These are phyloP conservation scores for Metopia argyrocephala DNA, from an alignment of 2,888 invertebrate genomes.

Conservation along the genomic window DNA sequence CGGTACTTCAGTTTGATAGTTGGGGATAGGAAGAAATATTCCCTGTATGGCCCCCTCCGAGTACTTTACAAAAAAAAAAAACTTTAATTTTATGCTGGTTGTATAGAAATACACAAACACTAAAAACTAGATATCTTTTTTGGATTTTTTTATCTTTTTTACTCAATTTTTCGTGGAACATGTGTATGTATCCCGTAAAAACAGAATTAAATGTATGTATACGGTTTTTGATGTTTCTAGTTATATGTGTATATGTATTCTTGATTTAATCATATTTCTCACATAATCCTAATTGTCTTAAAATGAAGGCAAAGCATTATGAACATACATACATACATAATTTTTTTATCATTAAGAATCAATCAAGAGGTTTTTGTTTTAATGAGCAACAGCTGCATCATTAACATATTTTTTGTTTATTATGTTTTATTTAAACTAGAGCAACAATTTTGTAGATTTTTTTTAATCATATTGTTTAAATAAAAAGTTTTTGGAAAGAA, in stretches of 20 bases:
- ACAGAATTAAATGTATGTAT: no score
- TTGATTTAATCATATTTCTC: slow-evolving; percentile 37
- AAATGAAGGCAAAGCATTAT: neutral
- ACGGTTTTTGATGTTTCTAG: slow-evolving; percentile 39
- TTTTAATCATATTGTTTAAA: neutral
- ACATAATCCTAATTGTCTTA: slow-evolving; percentile 47
- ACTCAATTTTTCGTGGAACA: no score
- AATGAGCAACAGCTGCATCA: slow-evolving; percentile 26
- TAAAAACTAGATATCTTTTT: no score
- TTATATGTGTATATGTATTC: slow-evolving; percentile 1
- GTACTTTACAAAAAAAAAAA: no score
- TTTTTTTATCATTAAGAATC: slow-evolving; percentile 13
- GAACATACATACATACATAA: neutral
- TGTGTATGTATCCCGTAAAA: no score
- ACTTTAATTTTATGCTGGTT: no score
- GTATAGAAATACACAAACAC: no score
- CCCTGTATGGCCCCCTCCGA: no score
- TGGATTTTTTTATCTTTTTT: no score
- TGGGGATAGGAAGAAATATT: no score
- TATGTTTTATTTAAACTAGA: slow-evolving; percentile 12
- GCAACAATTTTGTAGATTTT: neutral
- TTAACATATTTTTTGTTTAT: slow-evolving; percentile 19
- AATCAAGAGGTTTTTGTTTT: slow-evolving; percentile 12
- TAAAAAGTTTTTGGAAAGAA: neutral
- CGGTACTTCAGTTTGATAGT: no score